Evolutionary conservation across 2,888 invertebrate species (phyloP).

Genomic region (Dryobotodes eremita): DNA sequence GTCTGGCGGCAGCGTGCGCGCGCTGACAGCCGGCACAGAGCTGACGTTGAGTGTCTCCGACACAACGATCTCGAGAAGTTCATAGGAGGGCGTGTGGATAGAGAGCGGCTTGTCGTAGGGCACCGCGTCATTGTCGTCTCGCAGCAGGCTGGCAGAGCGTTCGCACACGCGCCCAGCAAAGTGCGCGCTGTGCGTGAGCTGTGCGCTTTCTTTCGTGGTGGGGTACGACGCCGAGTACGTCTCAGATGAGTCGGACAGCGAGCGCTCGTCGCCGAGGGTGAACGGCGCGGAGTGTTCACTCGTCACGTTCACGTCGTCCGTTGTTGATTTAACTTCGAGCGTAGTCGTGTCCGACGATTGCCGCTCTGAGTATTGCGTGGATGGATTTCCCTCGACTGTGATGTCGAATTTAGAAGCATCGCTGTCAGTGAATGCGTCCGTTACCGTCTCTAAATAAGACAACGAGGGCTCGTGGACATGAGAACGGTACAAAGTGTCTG

Average conservation of each 20-base stretch:
- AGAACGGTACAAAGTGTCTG: constrained; percentile 71
- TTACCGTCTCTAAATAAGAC: constrained; percentile 64
- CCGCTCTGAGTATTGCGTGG: constrained; percentile 57
- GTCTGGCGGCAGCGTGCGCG: constrained; percentile 32
- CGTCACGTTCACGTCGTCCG: constrained; percentile 31
- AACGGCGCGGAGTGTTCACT: constrained; percentile 49
- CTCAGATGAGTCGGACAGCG: constrained; percentile 73
- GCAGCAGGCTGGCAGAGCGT: constrained; percentile 70
- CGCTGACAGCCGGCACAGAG: constrained; percentile 49
- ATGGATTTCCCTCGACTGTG: constrained; percentile 40
- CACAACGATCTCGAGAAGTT: constrained; percentile 86
- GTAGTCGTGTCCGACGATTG: constrained; percentile 61
- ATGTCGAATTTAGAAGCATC: constrained; percentile 66
- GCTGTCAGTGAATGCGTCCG: constrained; percentile 70
- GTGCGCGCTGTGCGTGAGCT: constrained; percentile 62
- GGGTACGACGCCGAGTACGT: constrained; percentile 77
- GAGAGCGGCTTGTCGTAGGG: constrained; percentile 74
- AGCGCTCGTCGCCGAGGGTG: constrained; percentile 66
- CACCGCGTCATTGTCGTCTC: constrained; percentile 73
- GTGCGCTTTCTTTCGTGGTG: constrained; percentile 74
- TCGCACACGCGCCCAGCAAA: constrained; percentile 74
- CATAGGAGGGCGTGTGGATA: constrained; percentile 78
- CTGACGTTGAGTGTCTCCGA: constrained; percentile 81
- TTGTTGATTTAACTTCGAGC: constrained; percentile 61
- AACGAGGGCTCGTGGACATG: constrained; percentile 63